Evolutionary conservation across 2,888 invertebrate species (phyloP), one percentile per base, ranked within the genome.

Genomic region (Agapostemon virescens): DNA sequence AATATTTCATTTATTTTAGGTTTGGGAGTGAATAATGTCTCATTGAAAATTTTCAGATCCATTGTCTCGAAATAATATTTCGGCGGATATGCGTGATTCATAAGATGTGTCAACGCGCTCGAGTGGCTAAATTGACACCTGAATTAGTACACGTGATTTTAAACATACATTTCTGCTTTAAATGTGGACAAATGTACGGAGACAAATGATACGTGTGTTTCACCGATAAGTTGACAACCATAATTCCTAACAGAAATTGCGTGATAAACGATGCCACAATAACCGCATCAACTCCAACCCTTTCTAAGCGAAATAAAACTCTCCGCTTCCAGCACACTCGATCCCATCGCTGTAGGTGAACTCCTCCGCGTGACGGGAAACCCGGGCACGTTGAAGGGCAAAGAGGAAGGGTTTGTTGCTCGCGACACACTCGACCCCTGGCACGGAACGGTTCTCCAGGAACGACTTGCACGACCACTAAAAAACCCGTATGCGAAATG

Each of bases 401-500:
- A 63, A 63, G 63, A 63, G 63, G 63, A 33, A 11, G 36, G 33
- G 63, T 58, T 26, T 74, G 66, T 68, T 70, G 42, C 52, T 52
- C 52, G 69, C 80, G 69, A 67, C 42, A 74, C 49, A 61, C 74
- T 71, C 70, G 69, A 78, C 40, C 17, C 30, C 38, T 26, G 66
- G 45, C 55, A 40, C 79, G 38, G 64, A 70, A 63, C 58, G 30
- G 30, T 74, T 52, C 61, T 17, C 4, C 52, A n/a, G 26, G 45
- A 49, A 33, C 45, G 49, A n/a, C 33, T 38, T 33, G 67, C 67
- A 71, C 72, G 58, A 78, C 72, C 58, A 72, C 69, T 55, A 64
- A 87, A 89, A 90, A 88, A 85, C 84, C 82, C 82, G 86, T 87
- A 91, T 90, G 88, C 88, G 88, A 91, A 91, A 91, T 90, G 89